Base-by-base conservation (phyloP, 2,888 invertebrate species). In the Blastobasis lacticolella region DNA sequence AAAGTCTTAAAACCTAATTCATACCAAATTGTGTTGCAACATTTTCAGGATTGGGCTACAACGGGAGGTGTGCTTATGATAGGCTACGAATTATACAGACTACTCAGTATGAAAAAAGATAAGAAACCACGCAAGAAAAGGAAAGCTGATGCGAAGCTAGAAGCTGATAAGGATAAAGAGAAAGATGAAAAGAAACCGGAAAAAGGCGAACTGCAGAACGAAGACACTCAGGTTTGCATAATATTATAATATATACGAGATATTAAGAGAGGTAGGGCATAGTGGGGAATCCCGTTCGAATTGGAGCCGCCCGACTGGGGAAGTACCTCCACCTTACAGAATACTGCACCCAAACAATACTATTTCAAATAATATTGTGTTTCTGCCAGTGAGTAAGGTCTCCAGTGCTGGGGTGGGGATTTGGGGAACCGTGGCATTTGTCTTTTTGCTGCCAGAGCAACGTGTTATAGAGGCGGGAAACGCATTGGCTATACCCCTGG, bases 1-100 rank as follows among this genome's bases (percentile, higher is more conserved):
- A 23, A 23, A 23, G 23, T 23, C 23, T 2, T 3, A 23, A 23
- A 23, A n/a, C n/a, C n/a, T 3, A 23, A 23, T 1, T 23, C 23
- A 23, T 23, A 23, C 23, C 3, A 23, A 23, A 23, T 23, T 23
- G 23, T 23, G 23, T 23, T 49, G 3, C 5, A 7, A 23, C 9
- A 50, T 37, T 70, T 73, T 64, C 81, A 91, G 69, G 94, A 95
- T 52, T 99, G 99, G 99, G 90, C 92, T 43, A 90, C 91, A 42
- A 90, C 92, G 6, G 98, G 98, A 5, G 99, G 99, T 1, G 98
- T 99, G 1, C 88, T 99, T 42, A 90, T 99, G 64, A 96, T 99
- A 74, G 99, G 99, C 1, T 99, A 99, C 76, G 99, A 99, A 84
- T 90, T 99, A 73, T 99, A 97, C 74, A 91, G 99, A 10, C 91